Conservation (phyloP, 2,113 vertebrate genomes). For the Arenaria interpres region DNA sequence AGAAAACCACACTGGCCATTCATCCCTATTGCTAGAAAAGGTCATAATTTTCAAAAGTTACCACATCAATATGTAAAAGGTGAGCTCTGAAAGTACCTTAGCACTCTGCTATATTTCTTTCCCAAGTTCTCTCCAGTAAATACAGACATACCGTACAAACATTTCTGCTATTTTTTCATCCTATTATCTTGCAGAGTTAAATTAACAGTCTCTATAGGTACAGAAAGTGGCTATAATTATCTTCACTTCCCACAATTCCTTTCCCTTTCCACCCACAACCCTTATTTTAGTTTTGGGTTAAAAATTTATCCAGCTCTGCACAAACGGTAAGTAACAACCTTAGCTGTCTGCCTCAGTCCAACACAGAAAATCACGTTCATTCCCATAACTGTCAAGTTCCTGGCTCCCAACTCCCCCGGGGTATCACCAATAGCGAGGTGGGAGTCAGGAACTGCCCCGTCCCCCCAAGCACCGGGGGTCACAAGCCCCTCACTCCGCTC, state of each 20-base stretch:
- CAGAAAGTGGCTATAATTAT: background rate
- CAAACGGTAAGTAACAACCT: background rate
- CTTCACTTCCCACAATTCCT: constrained; percentile 5
- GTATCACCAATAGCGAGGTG: rapidly evolving
- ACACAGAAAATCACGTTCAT: background rate
- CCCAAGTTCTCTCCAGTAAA: background rate
- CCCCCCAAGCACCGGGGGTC: background rate
- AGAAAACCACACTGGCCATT: background rate
- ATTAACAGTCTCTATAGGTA: background rate
- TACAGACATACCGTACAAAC: background rate
- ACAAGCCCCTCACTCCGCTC: background rate
- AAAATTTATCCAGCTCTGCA: background rate
- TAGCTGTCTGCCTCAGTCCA: background rate
- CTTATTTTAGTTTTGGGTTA: constrained; percentile 13
- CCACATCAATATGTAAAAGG: background rate
- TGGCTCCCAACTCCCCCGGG: rapidly evolving
- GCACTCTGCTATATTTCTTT: background rate
- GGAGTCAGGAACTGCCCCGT: background rate
- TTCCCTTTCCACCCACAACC: background rate
- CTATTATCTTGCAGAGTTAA: background rate
- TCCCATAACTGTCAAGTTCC: background rate
- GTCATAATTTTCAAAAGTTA: background rate
- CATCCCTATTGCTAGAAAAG: background rate
- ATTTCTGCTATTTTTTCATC: background rate
- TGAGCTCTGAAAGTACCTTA: background rate